Evolutionary conservation across 2,888 invertebrate species (phyloP).

Genomic region (Frankliniella fusca): DNA sequence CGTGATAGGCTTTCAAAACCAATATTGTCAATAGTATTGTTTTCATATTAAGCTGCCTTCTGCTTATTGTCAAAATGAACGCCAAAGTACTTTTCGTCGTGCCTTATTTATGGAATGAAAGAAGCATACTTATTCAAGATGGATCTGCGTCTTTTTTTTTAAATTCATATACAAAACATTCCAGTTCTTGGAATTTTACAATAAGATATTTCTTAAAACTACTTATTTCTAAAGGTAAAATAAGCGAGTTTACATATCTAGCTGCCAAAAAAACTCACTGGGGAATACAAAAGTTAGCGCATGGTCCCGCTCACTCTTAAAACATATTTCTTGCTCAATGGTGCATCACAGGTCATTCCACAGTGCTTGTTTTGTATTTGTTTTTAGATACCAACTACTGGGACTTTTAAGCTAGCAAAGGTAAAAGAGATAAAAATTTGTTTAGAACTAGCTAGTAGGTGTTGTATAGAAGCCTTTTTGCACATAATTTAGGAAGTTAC

Average conservation of each 20-base stretch:
- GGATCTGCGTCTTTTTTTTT: background rate
- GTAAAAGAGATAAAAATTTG: background rate
- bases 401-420: background rate
- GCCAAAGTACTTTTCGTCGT: background rate
- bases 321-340: background rate
- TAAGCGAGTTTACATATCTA: constrained; percentile 10
- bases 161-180: too few species aligned
- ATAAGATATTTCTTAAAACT: background rate
- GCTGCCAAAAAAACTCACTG: background rate
- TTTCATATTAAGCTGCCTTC: background rate
- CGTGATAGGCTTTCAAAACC: background rate
- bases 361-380: background rate
- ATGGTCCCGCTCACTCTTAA: constrained; percentile 17
- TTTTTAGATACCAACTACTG: constrained; percentile 5
- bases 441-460: background rate
- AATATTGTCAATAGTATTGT: constrained; percentile 15
- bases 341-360: constrained; percentile 22
- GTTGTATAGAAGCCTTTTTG: too few species aligned
- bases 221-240: background rate
- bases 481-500: too few species aligned
- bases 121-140: background rate
- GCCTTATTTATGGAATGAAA: background rate
- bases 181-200: too few species aligned
- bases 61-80: background rate
- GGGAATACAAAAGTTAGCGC: constrained; percentile 5